Conservation (phyloP, 23 tunicate species). For the Styela plicata region DNA sequence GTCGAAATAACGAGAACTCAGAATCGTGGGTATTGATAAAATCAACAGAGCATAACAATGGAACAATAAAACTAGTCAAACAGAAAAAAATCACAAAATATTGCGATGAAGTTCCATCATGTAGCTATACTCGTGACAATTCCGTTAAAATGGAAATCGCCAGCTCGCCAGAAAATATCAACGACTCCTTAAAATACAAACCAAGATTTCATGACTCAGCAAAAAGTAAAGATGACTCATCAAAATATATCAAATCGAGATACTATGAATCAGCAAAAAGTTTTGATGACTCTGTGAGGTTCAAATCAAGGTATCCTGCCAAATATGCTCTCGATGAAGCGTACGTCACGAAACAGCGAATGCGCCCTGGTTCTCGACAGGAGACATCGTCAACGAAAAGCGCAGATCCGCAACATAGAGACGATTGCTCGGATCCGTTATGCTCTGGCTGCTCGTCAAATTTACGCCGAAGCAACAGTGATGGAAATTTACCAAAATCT, state of each 20-base stretch:
- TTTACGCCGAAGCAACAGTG: constrained; percentile 69
- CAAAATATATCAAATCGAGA: neutral
- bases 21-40: neutral
- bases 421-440: constrained; percentile 1
- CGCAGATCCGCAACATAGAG: constrained; percentile 2
- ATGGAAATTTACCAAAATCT: constrained; percentile 59
- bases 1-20: neutral
- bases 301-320: neutral
- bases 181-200: neutral
- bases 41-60: constrained; percentile 5
- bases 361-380: constrained; percentile 26
- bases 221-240: neutral
- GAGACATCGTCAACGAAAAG: constrained; percentile 10
- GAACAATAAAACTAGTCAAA: neutral
- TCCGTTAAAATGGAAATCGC: neutral
- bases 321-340: neutral
- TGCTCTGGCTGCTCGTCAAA: constrained; percentile 15
- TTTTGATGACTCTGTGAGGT: neutral
- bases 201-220: neutral
- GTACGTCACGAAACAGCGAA: neutral
- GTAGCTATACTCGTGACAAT: neutral
- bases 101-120: neutral
- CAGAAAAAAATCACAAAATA: neutral
- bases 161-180: neutral
- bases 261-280: neutral